These are phyloP conservation scores for Dasyurus viverrinus DNA, from an alignment of 2,113 vertebrate species.

Conservation along the genomic window DNA sequence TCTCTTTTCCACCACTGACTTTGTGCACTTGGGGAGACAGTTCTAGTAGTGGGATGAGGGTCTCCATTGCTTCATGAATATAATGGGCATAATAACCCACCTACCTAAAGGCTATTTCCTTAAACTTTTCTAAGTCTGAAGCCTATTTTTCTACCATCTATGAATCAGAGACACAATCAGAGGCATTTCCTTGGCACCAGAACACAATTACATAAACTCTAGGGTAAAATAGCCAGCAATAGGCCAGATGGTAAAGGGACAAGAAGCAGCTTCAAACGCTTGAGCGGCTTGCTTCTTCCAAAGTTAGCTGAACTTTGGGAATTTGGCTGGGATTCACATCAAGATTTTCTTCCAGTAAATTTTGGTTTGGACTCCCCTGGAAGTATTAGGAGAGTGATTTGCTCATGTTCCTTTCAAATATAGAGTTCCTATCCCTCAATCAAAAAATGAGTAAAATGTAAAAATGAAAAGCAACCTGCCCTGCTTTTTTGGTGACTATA, in stretches of 20 bases:
- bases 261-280: background rate
- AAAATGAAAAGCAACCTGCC: constrained; percentile 24
- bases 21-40: background rate
- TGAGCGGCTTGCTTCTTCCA: background rate
- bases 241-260: background rate
- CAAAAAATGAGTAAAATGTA: background rate
- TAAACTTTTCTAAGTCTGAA: background rate
- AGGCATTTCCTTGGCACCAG: background rate
- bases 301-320: constrained; percentile 12
- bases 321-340: background rate
- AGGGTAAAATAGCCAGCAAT: background rate
- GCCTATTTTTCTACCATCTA: background rate
- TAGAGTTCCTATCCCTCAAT: constrained; percentile 24
- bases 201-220: background rate
- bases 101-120: background rate
- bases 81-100: background rate
- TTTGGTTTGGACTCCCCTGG: background rate
- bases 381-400: background rate
- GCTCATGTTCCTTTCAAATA: constrained; percentile 19
- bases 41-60: background rate
- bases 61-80: background rate
- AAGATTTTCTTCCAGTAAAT: constrained; percentile 11
- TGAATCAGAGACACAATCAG: constrained; percentile 28
- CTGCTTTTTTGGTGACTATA: background rate
- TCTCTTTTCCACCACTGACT: background rate